Evolutionary conservation across 2,113 vertebrate species (phyloP).

Genomic region (Hippoglossus stenolepis): DNA sequence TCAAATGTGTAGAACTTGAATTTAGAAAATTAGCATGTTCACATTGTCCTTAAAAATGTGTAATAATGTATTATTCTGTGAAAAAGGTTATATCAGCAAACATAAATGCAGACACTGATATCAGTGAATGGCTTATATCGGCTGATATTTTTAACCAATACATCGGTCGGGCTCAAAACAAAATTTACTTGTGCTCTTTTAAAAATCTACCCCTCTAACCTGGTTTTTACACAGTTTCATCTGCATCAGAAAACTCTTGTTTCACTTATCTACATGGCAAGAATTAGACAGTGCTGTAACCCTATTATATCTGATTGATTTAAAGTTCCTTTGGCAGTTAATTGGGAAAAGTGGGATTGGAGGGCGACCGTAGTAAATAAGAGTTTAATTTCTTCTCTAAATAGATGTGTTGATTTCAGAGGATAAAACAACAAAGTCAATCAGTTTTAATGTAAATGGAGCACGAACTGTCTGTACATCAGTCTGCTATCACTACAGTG

Average conservation of each 20-base stretch:
- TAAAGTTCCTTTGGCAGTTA: neutral
- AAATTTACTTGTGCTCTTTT: slow-evolving; percentile 11
- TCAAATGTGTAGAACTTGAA: too few relatives aligned
- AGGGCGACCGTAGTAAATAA: neutral
- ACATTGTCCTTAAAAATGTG: too few relatives aligned
- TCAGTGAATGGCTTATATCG: too few relatives aligned
- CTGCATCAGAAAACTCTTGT: neutral
- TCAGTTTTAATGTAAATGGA: neutral
- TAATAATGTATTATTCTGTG: too few relatives aligned
- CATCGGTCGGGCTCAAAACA: too few relatives aligned
- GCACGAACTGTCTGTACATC: neutral
- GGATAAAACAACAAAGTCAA: neutral
- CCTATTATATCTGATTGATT: slow-evolving; percentile 1
- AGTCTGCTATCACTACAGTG: neutral
- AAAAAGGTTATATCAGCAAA: too few relatives aligned
- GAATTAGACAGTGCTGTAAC: neutral
- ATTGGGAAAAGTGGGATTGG: neutral
- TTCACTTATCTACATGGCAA: neutral
- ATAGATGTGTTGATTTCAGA: neutral
- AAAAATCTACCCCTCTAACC: neutral
- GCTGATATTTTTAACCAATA: too few relatives aligned
- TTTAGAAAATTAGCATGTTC: too few relatives aligned
- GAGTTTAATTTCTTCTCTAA: neutral
- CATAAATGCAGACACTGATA: too few relatives aligned
- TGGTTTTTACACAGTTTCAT: neutral